Base-by-base conservation (phyloP, 2,797 vertebrate genomes). In the Spea hammondii region DNA sequence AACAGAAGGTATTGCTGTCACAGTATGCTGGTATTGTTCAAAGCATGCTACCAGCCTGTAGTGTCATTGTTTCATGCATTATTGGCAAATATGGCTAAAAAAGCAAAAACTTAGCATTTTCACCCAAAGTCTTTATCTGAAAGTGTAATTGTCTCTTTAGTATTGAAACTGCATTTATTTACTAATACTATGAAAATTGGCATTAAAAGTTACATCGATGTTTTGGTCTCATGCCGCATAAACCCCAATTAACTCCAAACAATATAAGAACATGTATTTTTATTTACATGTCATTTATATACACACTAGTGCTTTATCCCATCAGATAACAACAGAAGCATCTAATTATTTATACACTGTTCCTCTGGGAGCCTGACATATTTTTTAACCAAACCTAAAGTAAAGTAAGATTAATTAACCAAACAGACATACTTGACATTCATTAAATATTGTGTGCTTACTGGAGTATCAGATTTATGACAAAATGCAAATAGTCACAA, bases 201-300 rank as follows among this genome's bases (percentile, higher is more conserved):
- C 59, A 77, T 51, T 62, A 57, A n/a, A 77, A 69, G 62, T 70
- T 51, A 68, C 66, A 70, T 64, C 11, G 67, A 77, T 44, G 53
- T 46, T 77, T 70, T 62, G 10, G 64, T 13, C n/a, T n/a, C 9
- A 65, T 32, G 64, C 53, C 65, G 5, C 64, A 32, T 47, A 71
- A 8, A 71, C 65, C 71, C 60, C 76, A 77, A 70, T 65, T 65
- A 77, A 53, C 49, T 59, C 48, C n/a, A 68, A 14, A 49, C 6
- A 45, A 32, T 51, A 76, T 68, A 10, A 76, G 45, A 48, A 68
- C 45, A 76, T 59, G 46, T 32, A 50, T 59, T 32, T 59, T 11
- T 77, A 65, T 71, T 77, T 71, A 54, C 55, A 64, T 53, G 59
- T 50, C 59, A 50, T 70, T 68, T 70, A 70, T 10, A 12, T 12